A percentile compares a stretch with the other conserved stretches of the same genome.
These are phyloP conservation scores for Chrysolina americana DNA, from an alignment of 2,888 invertebrate species.

Conservation along the genomic window DNA sequence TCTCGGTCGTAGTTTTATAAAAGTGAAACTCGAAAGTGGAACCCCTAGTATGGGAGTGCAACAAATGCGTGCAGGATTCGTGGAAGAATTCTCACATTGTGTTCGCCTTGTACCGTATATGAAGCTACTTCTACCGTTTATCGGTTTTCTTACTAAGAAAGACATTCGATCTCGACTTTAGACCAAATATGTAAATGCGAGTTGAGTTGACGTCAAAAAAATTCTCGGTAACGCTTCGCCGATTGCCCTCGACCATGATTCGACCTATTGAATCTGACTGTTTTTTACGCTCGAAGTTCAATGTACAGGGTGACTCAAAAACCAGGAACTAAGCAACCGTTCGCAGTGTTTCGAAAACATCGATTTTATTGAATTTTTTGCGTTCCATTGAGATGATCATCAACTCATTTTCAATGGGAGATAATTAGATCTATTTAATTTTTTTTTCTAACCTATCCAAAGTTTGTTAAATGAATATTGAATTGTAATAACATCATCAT, in stretches of 20 bases:
- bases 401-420: no score
- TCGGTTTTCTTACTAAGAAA: slow-evolving; percentile 44
- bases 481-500: no score
- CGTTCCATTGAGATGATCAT: no score
- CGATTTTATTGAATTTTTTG: no score
- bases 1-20: slow-evolving; percentile 43
- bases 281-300: slow-evolving; percentile 3
- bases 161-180: slow-evolving; percentile 46
- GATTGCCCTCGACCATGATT: slow-evolving; percentile 8
- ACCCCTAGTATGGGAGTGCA: slow-evolving; percentile 52
- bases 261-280: slow-evolving; percentile 5
- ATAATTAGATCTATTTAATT: no score
- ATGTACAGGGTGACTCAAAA: slow-evolving; percentile 3
- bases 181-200: slow-evolving; percentile 43
- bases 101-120: slow-evolving; percentile 41
- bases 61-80: slow-evolving; percentile 47
- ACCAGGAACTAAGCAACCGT: no score
- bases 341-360: no score
- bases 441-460: no score
- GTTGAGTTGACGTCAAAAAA: slow-evolving; percentile 20
- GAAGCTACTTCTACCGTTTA: slow-evolving; percentile 48
- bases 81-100: slow-evolving; percentile 53
- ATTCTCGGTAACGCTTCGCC: slow-evolving; percentile 12
- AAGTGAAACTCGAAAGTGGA: slow-evolving; percentile 53
- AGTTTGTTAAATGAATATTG: no score